Evolutionary conservation across 2,113 vertebrate species (phyloP), one percentile per base, ranked within the genome.

Genomic region (Pseudorectes ferrugineus): DNA sequence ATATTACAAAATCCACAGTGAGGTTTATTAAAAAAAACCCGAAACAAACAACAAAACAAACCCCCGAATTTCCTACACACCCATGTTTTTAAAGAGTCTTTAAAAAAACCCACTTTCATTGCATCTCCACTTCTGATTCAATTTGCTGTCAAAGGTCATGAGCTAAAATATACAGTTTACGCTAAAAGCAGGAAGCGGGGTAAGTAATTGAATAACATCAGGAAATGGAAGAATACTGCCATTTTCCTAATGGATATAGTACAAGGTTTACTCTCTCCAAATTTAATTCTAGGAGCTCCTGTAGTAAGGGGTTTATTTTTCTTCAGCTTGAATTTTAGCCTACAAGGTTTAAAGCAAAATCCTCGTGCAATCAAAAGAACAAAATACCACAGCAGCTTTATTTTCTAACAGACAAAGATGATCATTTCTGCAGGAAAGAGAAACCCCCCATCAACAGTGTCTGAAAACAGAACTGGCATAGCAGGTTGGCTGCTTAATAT

Each of bases 111-210:
- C 55, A 80, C 80, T 90, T 93, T 31, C 73, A 73, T 73, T 90
- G 84, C 78, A 90, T 94, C 91, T 95, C 94, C 79, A 92, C 92
- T 95, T 94, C 43, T 79, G 77, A 94, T 96, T 97, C 95, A 90
- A 96, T 94, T 93, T 95, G 65, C 95, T 95, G 96, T 88, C 94
- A 97, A 96, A 96, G 96, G 96, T 97, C 96, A 94, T 42, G 66
- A 94, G 95, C 91, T 97, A 97, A 97, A 97, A 97, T 96, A 96
- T 92, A 97, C 92, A 97, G 96, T 97, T 96, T 96, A 95, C n/a
- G 18, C 92, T 94, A 97, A 95, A 97, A 95, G 95, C 94, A 97
- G 94, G 91, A 97, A 95, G 93, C 91, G 0, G 82, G 74, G 83
- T 71, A 93, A 95, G 93, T 96, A 97, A 97, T 96, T 97, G 95